These are phyloP conservation scores for Xanthostigma xanthostigma DNA, from an alignment of 2,888 invertebrate species.

Conservation along the genomic window DNA sequence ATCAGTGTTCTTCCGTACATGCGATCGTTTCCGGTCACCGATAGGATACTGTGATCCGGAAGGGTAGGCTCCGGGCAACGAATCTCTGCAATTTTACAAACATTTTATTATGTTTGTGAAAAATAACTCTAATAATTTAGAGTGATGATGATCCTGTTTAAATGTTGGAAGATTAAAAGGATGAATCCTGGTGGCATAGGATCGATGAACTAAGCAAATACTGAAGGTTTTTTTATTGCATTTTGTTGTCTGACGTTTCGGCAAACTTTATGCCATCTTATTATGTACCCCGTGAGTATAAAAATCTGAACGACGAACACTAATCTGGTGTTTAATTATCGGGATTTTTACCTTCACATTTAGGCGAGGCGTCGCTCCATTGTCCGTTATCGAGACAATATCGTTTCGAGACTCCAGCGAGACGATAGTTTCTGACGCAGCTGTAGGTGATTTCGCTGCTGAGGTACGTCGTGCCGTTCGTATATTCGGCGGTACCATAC, in stretches of 20 bases:
- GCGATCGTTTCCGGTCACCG: slow-evolving; percentile 81
- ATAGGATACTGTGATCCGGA: slow-evolving; percentile 72
- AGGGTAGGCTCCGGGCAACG: slow-evolving; percentile 72
- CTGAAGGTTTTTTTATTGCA: no score
- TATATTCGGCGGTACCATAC: slow-evolving; percentile 61
- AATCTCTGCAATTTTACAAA: slow-evolving; percentile 45
- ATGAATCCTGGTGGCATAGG: no score
- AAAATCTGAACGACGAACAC: neutral
- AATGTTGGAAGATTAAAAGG: no score
- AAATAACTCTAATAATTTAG: no score
- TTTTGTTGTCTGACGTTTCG: no score
- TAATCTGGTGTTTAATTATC: neutral
- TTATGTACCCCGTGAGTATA: neutral
- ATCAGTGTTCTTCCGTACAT: slow-evolving; percentile 75
- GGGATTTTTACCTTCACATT: slow-evolving; percentile 58
- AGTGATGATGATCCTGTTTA: no score
- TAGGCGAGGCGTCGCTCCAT: slow-evolving; percentile 74
- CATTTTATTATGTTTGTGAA: neutral
- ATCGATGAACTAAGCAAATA: no score
- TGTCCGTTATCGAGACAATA: slow-evolving; percentile 57
- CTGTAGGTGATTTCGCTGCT: slow-evolving; percentile 67
- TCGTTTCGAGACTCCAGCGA: slow-evolving; percentile 58
- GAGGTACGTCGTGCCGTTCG: slow-evolving; percentile 64
- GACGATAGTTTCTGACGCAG: slow-evolving; percentile 63
- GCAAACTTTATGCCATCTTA: no score